phyloP scores from a whole-genome alignment of 2,797 vertebrate species.

The Sebastes hopkinsi region DNA sequence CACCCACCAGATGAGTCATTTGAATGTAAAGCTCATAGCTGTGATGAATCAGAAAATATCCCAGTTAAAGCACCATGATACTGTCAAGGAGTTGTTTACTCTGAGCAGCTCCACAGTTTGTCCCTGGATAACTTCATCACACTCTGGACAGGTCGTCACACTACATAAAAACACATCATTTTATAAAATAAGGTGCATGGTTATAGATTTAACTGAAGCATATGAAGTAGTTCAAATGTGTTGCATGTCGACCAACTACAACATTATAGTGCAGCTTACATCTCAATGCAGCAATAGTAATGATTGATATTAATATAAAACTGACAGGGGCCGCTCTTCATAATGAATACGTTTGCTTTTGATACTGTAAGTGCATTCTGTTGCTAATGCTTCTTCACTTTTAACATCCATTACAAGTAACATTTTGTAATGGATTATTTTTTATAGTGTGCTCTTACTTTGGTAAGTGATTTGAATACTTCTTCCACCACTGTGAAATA shows the following conservation, averaged over 20 bases:
- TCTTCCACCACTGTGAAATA: neutral
- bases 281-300: neutral
- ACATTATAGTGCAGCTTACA: neutral
- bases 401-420: neutral
- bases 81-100: slow-evolving; percentile 1
- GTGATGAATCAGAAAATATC: slow-evolving; percentile 18
- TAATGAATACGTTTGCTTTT: neutral
- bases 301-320: neutral
- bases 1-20: slow-evolving; percentile 7
- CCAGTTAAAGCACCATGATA: neutral
- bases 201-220: neutral
- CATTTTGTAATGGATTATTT: neutral
- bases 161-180: neutral
- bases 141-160: too few relatives aligned
- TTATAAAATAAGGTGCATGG: neutral
- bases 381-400: neutral
- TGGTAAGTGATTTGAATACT: neutral
- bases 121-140: neutral
- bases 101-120: slow-evolving; percentile 13
- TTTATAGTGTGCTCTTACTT: neutral
- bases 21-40: neutral
- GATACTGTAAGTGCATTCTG: neutral
- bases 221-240: neutral
- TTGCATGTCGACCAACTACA: neutral
- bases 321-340: neutral